Evolutionary conservation across 2,113 vertebrate species (phyloP), one percentile per base, ranked within the genome.

Genomic region (Vulpes vulpes): DNA sequence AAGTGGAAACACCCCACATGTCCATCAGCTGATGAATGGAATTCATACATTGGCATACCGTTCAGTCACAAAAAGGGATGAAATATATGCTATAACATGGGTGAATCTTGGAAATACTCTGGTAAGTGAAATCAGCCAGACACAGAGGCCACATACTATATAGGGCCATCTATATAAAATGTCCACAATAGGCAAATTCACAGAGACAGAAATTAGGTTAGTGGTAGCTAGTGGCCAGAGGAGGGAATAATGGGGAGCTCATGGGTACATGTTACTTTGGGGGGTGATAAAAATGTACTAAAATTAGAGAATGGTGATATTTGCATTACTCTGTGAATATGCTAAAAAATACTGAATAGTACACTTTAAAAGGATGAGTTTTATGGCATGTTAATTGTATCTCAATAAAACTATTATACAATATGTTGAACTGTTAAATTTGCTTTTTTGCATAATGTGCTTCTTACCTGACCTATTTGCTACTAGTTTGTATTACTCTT

Each of bases 401-500:
- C 25, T 27, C 35, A 79, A 80, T 79, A 60, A 60, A 96, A 10
- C 35, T 79, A 23, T 83, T 83, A 64, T n/a, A 73, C 16, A 76
- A 65, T 65, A 95, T 12, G 5, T 11, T 8, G 22, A 92, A 53
- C 15, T 57, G 11, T 43, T 86, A 89, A 27, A 55, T 88, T 88
- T 96, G 64, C 20, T 81, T 94, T 97, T 82, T 62, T 35, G n/a
- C 59, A 67, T 15, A 94, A 76, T 83, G 85, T 96, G 79, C 35
- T 95, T 94, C 67, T 84, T 79, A 90, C 27, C 17, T 69, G 43
- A 88, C 83, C 78, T 78, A 80, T 92, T 80, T 67, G 30, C 64
- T 79, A 79, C 57, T 64, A 88, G n/a, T 8, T 73, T 92, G 19
- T 60, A 74, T 80, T 59, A 67, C 9, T 49, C 22, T 53, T 81